Conservation (phyloP, 2,888 invertebrate genomes). For the Meganola albula region DNA sequence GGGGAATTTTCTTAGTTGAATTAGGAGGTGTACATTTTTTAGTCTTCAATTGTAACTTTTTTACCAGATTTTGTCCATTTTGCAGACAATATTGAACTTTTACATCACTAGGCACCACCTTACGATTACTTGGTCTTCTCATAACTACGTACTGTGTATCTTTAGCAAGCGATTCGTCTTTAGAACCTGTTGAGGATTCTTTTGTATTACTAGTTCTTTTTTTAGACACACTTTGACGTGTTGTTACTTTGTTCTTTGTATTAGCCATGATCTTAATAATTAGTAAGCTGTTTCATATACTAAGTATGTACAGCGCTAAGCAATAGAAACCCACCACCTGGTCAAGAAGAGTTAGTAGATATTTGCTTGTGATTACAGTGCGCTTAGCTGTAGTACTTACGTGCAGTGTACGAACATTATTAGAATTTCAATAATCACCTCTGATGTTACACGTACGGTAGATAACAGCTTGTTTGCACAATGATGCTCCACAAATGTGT, state of each 20-base stretch:
- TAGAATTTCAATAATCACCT: conserved; percentile 69
- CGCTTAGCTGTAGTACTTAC: conserved; percentile 53
- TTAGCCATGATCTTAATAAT: conserved; percentile 63
- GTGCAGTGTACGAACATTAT: conserved; percentile 59
- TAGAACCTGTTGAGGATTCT: conserved; percentile 45
- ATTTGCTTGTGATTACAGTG: conserved; percentile 35
- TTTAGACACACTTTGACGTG: conserved; percentile 43
- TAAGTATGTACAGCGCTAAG: conserved; percentile 38
- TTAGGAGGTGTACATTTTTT: too few species aligned
- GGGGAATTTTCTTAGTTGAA: too few species aligned
- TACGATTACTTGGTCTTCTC: conserved; percentile 32
- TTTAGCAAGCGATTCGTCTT: conserved; percentile 27
- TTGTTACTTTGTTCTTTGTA: conserved; percentile 55
- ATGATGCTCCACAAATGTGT: conserved; percentile 66
- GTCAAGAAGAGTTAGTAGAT: conserved; percentile 41
- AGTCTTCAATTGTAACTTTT: conserved; percentile 26
- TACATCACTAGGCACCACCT: conserved; percentile 33
- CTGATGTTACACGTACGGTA: conserved; percentile 55
- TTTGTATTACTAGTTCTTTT: conserved; percentile 42
- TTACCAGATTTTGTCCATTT: conserved; percentile 38
- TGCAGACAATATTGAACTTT: conserved; percentile 36
- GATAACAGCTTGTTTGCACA: conserved; percentile 71
- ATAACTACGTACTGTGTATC: conserved; percentile 26
- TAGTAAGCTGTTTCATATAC: conserved; percentile 47
- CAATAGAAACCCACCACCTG: conserved; percentile 61